Percentiles rank a stretch among this genome's conserved stretches.
phyloP scores from a whole-genome alignment of 2,797 vertebrate species.

The Xerus rutilus region DNA sequence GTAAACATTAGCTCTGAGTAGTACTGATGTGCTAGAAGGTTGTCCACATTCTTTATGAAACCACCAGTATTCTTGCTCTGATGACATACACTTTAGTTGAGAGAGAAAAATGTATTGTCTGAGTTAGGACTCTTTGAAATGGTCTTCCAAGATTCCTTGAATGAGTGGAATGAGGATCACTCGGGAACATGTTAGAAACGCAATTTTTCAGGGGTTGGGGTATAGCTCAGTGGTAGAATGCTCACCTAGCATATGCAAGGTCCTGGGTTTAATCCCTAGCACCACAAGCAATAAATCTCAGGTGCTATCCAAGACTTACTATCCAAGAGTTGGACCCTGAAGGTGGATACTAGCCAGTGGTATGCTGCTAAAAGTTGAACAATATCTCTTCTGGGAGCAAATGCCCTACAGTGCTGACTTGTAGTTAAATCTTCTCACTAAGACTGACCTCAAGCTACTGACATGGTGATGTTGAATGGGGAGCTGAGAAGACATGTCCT shows the following conservation, averaged over 20 bases:
- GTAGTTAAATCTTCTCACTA: background rate
- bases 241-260: background rate
- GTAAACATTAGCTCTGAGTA: background rate
- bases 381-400: background rate
- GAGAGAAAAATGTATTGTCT: background rate
- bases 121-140: background rate
- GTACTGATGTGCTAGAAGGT: background rate
- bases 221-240: background rate
- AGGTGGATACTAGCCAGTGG: no score
- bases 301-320: background rate
- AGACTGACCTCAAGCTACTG: background rate
- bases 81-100: background rate
- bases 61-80: background rate
- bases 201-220: background rate
- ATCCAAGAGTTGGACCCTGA: background rate
- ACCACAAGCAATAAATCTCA: background rate
- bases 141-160: background rate
- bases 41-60: background rate
- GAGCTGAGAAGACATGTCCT: background rate
- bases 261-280: background rate
- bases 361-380: background rate
- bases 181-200: background rate
- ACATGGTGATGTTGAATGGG: rapidly evolving
- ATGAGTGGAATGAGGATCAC: background rate
- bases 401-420: background rate